Evolutionary conservation across 2,888 invertebrate genomes (phyloP).

Genomic region (Sesamia inferens): DNA sequence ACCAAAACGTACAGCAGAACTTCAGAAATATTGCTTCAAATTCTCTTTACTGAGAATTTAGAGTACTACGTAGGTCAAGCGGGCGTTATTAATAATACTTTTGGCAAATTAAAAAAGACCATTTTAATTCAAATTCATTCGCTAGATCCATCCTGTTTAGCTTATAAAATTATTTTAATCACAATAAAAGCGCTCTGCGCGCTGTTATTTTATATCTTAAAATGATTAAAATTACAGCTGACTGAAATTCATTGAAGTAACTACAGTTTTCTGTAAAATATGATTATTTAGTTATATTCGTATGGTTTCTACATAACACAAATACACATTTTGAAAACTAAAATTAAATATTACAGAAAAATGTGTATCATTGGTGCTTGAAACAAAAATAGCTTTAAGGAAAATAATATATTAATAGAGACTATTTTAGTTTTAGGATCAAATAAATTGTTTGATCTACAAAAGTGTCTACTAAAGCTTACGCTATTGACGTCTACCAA

Average conservation of each 20-base stretch:
- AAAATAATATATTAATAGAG: not conserved
- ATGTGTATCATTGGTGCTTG: too few species aligned
- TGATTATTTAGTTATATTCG: not conserved
- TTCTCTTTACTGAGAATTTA: conserved; percentile 44
- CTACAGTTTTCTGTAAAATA: not conserved
- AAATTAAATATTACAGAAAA: conserved; percentile 4
- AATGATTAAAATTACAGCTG: conserved; percentile 3
- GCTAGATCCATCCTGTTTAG: conserved; percentile 14
- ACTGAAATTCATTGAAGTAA: conserved; percentile 16
- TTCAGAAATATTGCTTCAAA: conserved; percentile 41
- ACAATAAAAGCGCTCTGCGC: conserved; percentile 6
- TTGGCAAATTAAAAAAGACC: conserved; percentile 49
- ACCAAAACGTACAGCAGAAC: conserved; percentile 28
- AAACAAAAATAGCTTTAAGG: not conserved
- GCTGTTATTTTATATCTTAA: not conserved
- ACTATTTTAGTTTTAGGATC: not conserved
- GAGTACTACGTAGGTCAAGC: conserved; percentile 8
- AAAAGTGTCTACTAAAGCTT: too few species aligned
- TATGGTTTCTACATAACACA: not conserved
- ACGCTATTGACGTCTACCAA: not conserved
- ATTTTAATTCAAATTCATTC: not conserved
- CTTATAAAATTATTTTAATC: conserved; percentile 24
- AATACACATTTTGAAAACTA: not conserved
- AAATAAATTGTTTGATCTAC: not conserved
- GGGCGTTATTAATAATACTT: conserved; percentile 28